Base-by-base conservation (phyloP, 2,113 vertebrate genomes). In the Felis catus region DNA sequence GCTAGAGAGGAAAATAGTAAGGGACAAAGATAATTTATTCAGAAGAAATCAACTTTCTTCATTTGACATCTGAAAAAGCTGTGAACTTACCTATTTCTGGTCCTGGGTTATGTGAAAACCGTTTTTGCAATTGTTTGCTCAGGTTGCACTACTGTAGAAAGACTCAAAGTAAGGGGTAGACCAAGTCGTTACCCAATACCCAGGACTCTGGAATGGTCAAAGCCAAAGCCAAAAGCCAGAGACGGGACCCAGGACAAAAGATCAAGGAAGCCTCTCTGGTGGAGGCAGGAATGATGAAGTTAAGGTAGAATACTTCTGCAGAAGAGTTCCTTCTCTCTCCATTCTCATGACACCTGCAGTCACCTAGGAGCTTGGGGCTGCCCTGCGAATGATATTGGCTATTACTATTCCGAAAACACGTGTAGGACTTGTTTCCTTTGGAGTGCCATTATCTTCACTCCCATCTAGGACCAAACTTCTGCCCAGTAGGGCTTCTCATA, bases 91-190 rank as follows among this genome's bases (percentile, higher is more conserved):
- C 66, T 89, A 23, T 79, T 84, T 84, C 27, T 33, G 11, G 66
- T 80, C 58, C 29, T 92, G 80, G 19, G 19, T 63, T 45, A 61
- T 6, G 4, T 85, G 83, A 66, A 55, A 93, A 19, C 68, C 81
- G 21, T 76, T 94, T 95, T 85, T 95, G 48, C 7, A 79, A 31
- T 91, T 92, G 29, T 88, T 48, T 89, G 4, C 78, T 95, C 85
- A 48, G n/a, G 33, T 94, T 58, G 31, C n/a, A 63, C 80, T 66
- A 1, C 88, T 96, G 85, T 87, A 70, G n/a, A 90, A 81, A 81
- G 61, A 58, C 36, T 87, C 41, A 83, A 86, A 89, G 53, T 27
- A 85, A 36, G 19, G 11, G 9, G 12, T 94, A 65, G 31, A 63
- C 11, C 74, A 7, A 82, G 31, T 78, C 61, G 91, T 94, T 41